Evolutionary conservation across 1,140 invertebrate species (phyloP), one percentile per base, ranked within the genome.

Genomic region (Drosophila parabipectinata): DNA sequence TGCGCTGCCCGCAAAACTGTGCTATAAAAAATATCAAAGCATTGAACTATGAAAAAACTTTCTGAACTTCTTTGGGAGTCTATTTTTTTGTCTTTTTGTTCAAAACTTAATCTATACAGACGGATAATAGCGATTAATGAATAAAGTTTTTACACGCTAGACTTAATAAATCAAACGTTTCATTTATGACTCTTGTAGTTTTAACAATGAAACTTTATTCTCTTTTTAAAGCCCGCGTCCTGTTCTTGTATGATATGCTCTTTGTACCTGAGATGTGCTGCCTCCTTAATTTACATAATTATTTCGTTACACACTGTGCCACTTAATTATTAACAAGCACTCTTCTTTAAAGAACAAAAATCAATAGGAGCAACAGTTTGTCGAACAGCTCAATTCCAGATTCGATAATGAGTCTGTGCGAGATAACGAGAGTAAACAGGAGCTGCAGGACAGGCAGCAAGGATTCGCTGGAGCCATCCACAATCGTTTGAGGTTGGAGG

Each of bases 1-100:
- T 41, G 48, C 34, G 69, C 26, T 21, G 72, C 72, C 51, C 80
- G n/a, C 28, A 60, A 79, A 79, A 76, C 64, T 39, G 52, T 59
- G 76, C 72, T 72, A 84, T 37, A 57, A 57, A 59, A 62, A 54
- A 15, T 26, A 34, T 18, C 1, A 66, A 44, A 24, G 34, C 34
- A 51, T 26, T 14, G 45, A 24, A 7, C 3, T 9, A 5, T 7
- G 6, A 6, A 18, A 3, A 4, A 47, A 47, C 15, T 47, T 47
- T 47, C 9, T 0, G 9, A 10, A 47, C 44, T 10, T 47, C 44
- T 18, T 12, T 24, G 6, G 18, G 3, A 47, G 44, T 24, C 18
- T 12, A 7, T 14, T 15, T 44, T 44, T n/a, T 14, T 44, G 6
- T 7, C n/a, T 8, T 44, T 44, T 47, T 15, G 8, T 21, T 18